phyloP scores from a whole-genome alignment of 2,888 invertebrate genomes.

The Cheilosia scutellata region DNA sequence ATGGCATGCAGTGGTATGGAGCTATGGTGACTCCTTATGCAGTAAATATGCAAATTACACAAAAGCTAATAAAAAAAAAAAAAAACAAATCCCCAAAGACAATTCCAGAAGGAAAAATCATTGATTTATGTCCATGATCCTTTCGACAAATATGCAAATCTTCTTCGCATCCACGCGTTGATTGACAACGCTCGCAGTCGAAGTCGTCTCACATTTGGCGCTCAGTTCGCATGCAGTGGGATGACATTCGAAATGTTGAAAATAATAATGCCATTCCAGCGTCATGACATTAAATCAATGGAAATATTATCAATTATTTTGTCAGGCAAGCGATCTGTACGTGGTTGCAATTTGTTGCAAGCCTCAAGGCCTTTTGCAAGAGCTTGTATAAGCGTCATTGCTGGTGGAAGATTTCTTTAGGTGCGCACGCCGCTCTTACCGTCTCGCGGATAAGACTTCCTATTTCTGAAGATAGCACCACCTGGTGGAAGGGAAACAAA shows the following conservation, averaged over 20 bases:
- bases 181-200: slow-evolving; percentile 57
- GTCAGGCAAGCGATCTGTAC: slow-evolving; percentile 53
- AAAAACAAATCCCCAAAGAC: slow-evolving; percentile 1
- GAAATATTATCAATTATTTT: slow-evolving; percentile 73
- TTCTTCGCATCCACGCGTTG: slow-evolving; percentile 42
- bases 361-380: slow-evolving; percentile 29
- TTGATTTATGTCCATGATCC: slow-evolving; percentile 72
- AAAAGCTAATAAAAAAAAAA: slow-evolving; percentile 19
- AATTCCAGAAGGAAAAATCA: slow-evolving; percentile 26
- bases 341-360: slow-evolving; percentile 45
- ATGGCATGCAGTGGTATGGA: neutral
- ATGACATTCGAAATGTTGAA: slow-evolving; percentile 52
- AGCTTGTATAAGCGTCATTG: neutral
- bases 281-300: slow-evolving; percentile 64
- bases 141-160: slow-evolving; percentile 73
- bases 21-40: slow-evolving; percentile 50
- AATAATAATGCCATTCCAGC: slow-evolving; percentile 32
- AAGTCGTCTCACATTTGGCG: slow-evolving; percentile 38
- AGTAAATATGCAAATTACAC: slow-evolving; percentile 68
- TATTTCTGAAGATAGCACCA: slow-evolving; percentile 49
- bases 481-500: slow-evolving; percentile 38
- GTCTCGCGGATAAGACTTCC: slow-evolving; percentile 19
- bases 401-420: slow-evolving; percentile 18
- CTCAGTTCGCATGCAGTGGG: slow-evolving; percentile 12
- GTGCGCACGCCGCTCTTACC: neutral